These are phyloP conservation scores for Zalophus californianus DNA, from an alignment of 2,797 vertebrate species.

Conservation along the genomic window DNA sequence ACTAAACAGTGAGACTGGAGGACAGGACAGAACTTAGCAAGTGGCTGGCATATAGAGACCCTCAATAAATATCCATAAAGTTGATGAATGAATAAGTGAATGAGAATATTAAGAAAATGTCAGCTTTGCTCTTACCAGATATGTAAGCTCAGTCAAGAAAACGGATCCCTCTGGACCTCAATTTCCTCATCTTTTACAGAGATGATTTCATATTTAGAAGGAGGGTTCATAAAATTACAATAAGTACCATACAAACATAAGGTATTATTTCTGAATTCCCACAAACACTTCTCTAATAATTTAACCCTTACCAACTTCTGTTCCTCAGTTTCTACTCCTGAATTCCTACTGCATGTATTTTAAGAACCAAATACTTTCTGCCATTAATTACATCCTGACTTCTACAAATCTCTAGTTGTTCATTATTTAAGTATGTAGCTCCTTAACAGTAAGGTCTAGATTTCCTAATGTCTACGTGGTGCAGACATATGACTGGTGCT, in stretches of 20 bases:
- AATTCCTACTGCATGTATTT: neutral
- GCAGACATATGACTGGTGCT: neutral
- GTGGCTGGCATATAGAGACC: neutral
- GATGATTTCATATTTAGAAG: neutral
- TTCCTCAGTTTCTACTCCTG: neutral
- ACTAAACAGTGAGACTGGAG: neutral
- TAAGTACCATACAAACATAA: slow-evolving; percentile 38
- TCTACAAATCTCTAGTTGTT: neutral
- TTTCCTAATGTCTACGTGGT: neutral
- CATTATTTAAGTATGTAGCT: neutral
- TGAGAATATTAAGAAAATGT: slow-evolving; percentile 44
- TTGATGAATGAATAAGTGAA: slow-evolving; percentile 1
- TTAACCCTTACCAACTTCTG: neutral
- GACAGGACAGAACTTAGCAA: slow-evolving; percentile 11
- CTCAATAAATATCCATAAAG: neutral
- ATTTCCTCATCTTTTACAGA: slow-evolving; percentile 40
- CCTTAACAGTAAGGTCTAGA: neutral
- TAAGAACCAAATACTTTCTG: slow-evolving; percentile 19
- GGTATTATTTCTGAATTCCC: slow-evolving; percentile 5
- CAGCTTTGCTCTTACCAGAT: neutral
- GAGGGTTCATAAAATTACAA: neutral
- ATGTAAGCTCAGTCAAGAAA: neutral
- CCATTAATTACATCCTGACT: neutral
- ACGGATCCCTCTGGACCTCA: neutral
- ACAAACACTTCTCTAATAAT: slow-evolving; percentile 24